Evolutionary conservation across 2,888 invertebrate species (phyloP).

Genomic region (Crioceris asparagi): DNA sequence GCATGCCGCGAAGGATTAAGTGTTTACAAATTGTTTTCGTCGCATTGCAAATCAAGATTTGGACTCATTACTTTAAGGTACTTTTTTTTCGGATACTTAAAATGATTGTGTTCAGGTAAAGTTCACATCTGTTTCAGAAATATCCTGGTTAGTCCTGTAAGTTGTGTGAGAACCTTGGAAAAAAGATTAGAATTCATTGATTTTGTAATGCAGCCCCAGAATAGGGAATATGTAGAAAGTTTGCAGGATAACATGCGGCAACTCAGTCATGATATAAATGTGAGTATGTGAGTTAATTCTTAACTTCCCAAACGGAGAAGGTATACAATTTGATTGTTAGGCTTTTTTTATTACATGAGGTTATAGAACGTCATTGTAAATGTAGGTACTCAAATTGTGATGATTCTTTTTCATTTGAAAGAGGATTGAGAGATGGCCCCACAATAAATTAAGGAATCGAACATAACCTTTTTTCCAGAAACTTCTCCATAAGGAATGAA

Average conservation of each 20-base stretch:
- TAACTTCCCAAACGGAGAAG: too few species aligned
- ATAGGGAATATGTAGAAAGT: conserved; percentile 50
- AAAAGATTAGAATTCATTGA: conserved; percentile 59
- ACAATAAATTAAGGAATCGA: too few species aligned
- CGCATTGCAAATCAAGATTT: conserved; percentile 56
- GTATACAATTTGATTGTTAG: too few species aligned
- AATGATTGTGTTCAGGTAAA: too few species aligned
- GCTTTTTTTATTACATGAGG: too few species aligned
- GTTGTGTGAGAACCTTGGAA: conserved; percentile 46
- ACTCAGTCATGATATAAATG: conserved; percentile 49
- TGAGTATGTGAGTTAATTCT: too few species aligned
- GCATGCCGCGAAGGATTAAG: conserved; percentile 60
- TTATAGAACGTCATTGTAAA: too few species aligned
- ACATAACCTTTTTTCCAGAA: too few species aligned
- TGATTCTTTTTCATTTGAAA: too few species aligned
- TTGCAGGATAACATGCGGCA: conserved; percentile 50
- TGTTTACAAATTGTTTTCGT: conserved; percentile 52
- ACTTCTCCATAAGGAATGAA: too few species aligned
- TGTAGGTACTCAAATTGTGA: too few species aligned
- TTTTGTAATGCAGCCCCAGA: conserved; percentile 53
- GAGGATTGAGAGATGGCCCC: too few species aligned
- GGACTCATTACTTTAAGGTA: conserved; percentile 57
- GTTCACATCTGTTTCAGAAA: conserved; percentile 46
- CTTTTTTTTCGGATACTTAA: not conserved
- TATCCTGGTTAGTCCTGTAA: conserved; percentile 61